Evolutionary conservation across 1,140 invertebrate genomes (phyloP), one percentile per base, ranked within the genome.

Genomic region (Pogonomyrmex barbatus): DNA sequence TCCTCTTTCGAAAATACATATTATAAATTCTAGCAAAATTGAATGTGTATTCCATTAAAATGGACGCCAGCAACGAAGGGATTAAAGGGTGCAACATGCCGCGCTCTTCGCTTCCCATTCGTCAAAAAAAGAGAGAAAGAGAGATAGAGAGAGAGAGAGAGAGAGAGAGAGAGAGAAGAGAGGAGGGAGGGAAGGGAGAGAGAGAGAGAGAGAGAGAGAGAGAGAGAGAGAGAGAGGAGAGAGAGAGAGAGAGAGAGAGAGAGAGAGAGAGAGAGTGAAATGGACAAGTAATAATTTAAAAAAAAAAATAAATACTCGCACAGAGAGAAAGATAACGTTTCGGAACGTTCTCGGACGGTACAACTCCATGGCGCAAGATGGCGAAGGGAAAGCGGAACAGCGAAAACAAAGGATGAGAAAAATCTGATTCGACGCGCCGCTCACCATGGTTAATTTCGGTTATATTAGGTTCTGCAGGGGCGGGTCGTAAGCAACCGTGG

Each of bases 401-500:
- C 1, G 47, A 14, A 42, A 42, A 62, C 60, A 79, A 79, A 79
- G 12, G 58, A 58, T 0, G 52, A 60, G 88, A 85, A 87, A 77
- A 85, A 83, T 36, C 30, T 82, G 79, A 81, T 88, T 86, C 65
- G 86, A 88, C 89, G 70, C 63, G 82, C 60, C 56, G 65, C 76
- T 84, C 65, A 79, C 70, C 78, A 90, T 90, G 83, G 87, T 90
- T 91, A 91, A 91, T 91, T 91, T 91, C 90, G 87, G 87, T 91
- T 91, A 90, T 91, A 91, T 90, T 90, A 91, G 89, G 89, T 87
- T 76, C 81, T 79, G 65, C 77, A 79, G 89, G 75, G 87, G 70
- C 89, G 79, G 87, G 75, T 65, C 87, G 87, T 90, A 88, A 90
- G 84, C 90, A 90, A 88, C 75, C 86, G 30, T 75, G 87, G 89